Conservation (phyloP, 2,113 vertebrate species). For the Tragelaphus buxtoni region DNA sequence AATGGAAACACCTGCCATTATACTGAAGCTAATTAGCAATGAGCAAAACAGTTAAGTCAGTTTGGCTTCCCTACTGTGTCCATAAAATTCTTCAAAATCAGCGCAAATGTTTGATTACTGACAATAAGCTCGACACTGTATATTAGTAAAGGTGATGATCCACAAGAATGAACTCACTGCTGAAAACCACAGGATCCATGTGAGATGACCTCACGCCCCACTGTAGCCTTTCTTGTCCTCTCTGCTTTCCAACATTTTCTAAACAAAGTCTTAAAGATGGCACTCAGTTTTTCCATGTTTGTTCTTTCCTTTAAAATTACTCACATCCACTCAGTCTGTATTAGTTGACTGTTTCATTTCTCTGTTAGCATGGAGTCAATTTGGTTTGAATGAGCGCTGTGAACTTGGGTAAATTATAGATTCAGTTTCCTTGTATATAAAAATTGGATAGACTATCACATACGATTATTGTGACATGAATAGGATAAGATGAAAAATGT, state of each 20-base stretch:
- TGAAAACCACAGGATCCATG: background rate
- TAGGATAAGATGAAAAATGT: background rate
- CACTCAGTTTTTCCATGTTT: background rate
- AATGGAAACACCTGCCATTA: background rate
- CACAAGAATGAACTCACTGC: background rate
- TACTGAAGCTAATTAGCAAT: background rate
- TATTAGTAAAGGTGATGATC: background rate
- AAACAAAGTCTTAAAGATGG: background rate
- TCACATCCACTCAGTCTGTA: background rate
- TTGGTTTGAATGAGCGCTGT: background rate
- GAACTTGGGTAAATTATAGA: background rate
- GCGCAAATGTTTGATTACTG: background rate
- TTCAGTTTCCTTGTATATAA: background rate
- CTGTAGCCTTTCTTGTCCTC: background rate
- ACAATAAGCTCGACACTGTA: background rate
- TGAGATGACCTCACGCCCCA: background rate
- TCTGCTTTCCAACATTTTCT: background rate
- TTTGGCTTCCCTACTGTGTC: slow-evolving; percentile 7
- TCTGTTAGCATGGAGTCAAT: background rate
- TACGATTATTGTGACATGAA: background rate
- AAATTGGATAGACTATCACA: background rate
- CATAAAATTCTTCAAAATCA: slow-evolving; percentile 39
- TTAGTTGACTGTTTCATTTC: background rate
- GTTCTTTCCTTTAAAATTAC: background rate
- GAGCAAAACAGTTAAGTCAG: slow-evolving; percentile 29